phyloP scores from a whole-genome alignment of 2,888 invertebrate species.

The Tinea trinotella region DNA sequence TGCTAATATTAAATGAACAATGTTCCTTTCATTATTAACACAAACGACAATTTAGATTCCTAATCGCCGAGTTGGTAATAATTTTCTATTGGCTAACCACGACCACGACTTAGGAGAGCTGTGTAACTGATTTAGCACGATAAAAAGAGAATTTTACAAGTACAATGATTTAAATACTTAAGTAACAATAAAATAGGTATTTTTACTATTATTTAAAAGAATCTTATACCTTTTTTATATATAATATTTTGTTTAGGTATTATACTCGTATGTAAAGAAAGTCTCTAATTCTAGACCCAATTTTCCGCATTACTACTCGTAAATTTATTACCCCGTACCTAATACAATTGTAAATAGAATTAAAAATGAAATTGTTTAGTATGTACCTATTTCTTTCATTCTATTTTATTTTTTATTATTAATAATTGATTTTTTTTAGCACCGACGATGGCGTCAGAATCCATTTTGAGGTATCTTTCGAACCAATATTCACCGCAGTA shows the following conservation, averaged over 20 bases:
- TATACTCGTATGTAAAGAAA: too few relatives aligned
- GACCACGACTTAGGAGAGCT: neutral
- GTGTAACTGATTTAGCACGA: neutral
- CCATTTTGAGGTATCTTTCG: constrained; percentile 89
- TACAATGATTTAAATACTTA: neutral
- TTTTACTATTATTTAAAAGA: neutral
- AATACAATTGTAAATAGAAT: too few relatives aligned
- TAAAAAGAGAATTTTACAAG: neutral
- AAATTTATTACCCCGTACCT: too few relatives aligned
- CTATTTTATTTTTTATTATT: neutral
- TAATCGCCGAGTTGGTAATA: neutral
- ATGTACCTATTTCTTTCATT: neutral
- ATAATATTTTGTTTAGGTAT: too few relatives aligned
- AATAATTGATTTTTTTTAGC: constrained; percentile 35
- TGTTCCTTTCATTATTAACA: neutral
- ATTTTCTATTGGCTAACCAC: constrained; percentile 2
- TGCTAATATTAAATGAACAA: neutral
- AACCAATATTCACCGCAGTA: constrained; percentile 80
- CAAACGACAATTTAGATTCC: neutral
- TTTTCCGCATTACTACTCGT: too few relatives aligned
- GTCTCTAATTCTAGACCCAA: too few relatives aligned
- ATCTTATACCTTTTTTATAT: neutral
- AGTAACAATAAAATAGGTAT: neutral
- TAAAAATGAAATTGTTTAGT: neutral
- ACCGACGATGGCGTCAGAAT: constrained; percentile 78